Evolutionary conservation across 2,888 invertebrate genomes (phyloP).

Genomic region (Aporophyla lueneburgensis): DNA sequence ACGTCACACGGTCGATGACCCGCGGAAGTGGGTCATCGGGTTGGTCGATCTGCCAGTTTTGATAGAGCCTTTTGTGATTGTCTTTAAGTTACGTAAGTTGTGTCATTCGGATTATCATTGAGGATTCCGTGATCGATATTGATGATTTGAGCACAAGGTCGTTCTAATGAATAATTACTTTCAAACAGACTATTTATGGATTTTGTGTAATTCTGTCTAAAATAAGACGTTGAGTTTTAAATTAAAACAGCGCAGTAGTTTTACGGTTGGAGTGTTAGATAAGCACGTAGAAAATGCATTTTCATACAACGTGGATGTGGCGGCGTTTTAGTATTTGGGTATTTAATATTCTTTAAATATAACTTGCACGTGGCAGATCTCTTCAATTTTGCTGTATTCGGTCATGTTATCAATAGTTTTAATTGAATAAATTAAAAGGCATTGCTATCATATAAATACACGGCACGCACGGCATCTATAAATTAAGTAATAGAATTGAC

Average conservation of each 20-base stretch:
- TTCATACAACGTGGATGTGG: not conserved
- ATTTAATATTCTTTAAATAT: conserved; percentile 9
- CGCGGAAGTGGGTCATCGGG: conserved; percentile 86
- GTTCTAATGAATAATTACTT: conserved; percentile 4
- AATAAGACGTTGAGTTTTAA: conserved; percentile 5
- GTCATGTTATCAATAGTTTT: conserved; percentile 1
- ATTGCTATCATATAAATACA: not conserved
- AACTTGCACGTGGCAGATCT: not conserved
- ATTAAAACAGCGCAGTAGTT: conserved; percentile 17
- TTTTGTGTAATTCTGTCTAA: conserved; percentile 3
- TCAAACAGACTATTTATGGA: not conserved
- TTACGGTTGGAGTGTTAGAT: conserved; percentile 16
- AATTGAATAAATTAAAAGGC: conserved; percentile 30
- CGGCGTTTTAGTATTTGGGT: not conserved
- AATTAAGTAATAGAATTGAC: conserved; percentile 13
- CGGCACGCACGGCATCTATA: not conserved
- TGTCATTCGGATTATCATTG: conserved; percentile 56
- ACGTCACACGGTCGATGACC: conserved; percentile 89
- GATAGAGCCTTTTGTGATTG: conserved; percentile 73
- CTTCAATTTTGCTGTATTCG: not conserved
- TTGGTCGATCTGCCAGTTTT: conserved; percentile 82
- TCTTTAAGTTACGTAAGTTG: conserved; percentile 70
- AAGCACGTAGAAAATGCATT: conserved; percentile 23
- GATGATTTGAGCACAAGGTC: conserved; percentile 47
- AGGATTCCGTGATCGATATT: conserved; percentile 29